phyloP scores from a whole-genome alignment of 2,113 vertebrate species.

The Lagopus leucura region DNA sequence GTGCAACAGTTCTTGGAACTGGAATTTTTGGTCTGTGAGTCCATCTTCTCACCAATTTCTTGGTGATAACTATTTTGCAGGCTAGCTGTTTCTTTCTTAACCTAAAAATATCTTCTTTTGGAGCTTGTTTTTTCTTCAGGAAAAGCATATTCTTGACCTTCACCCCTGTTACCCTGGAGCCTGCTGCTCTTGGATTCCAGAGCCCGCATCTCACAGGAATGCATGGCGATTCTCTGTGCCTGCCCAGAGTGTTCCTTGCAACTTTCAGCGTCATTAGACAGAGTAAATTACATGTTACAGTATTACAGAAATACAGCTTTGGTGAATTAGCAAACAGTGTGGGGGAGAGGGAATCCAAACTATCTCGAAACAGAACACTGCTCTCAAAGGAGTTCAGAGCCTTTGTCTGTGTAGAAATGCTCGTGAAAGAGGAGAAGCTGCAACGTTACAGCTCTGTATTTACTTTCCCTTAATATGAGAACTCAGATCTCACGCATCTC shows the following conservation, averaged over 20 bases:
- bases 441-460: background rate
- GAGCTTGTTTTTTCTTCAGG: background rate
- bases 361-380: background rate
- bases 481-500: background rate
- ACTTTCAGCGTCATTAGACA: background rate
- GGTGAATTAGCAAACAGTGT: background rate
- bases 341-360: background rate
- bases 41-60: background rate
- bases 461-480: background rate
- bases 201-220: background rate
- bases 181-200: background rate
- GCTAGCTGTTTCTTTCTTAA: background rate
- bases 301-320: background rate
- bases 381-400: background rate
- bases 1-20: background rate
- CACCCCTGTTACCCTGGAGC: background rate
- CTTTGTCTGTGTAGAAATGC: background rate
- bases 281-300: background rate
- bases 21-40: background rate
- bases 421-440: background rate
- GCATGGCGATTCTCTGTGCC: background rate
- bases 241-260: background rate
- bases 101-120: background rate
- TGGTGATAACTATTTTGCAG: background rate
- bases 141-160: background rate